These are phyloP conservation scores for Stigmatopora nigra DNA, from an alignment of 2,113 vertebrate genomes.

Conservation along the genomic window DNA sequence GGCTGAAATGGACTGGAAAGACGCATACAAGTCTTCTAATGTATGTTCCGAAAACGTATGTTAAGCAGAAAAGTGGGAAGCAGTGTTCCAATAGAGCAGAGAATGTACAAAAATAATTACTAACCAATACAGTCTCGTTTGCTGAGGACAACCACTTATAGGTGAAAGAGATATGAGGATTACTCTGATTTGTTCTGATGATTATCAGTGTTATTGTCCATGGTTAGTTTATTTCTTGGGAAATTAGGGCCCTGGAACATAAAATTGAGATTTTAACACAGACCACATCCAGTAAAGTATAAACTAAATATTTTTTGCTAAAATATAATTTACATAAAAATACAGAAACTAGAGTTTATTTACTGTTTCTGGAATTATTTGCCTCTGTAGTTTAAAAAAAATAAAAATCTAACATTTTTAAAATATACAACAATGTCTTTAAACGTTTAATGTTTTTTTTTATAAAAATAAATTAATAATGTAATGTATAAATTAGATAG, in stretches of 20 bases:
- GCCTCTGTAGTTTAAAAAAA: no score
- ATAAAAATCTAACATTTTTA: no score
- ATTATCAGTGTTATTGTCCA: neutral
- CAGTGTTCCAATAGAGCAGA: neutral
- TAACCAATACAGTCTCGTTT: neutral
- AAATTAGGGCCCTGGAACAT: neutral
- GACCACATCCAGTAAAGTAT: neutral
- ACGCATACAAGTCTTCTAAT: constrained; percentile 25
- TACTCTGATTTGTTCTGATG: neutral
- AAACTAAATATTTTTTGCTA: no score
- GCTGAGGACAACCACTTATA: neutral
- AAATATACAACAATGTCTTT: no score
- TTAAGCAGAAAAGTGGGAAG: neutral
- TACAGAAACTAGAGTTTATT: no score
- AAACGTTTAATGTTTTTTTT: no score
- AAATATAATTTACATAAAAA: no score
- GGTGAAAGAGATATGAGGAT: neutral
- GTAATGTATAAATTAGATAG: no score
- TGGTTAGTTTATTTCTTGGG: neutral
- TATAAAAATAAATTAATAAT: no score
- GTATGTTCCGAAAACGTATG: neutral
- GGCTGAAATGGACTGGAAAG: constrained; percentile 11
- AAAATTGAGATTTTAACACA: neutral
- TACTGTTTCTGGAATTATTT: no score
- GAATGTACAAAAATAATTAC: neutral